Percentiles rank a stretch among this genome's conserved stretches.
These are phyloP conservation scores for Drosophila imparisetae DNA, from an alignment of 2,888 invertebrate genomes.

Conservation along the genomic window DNA sequence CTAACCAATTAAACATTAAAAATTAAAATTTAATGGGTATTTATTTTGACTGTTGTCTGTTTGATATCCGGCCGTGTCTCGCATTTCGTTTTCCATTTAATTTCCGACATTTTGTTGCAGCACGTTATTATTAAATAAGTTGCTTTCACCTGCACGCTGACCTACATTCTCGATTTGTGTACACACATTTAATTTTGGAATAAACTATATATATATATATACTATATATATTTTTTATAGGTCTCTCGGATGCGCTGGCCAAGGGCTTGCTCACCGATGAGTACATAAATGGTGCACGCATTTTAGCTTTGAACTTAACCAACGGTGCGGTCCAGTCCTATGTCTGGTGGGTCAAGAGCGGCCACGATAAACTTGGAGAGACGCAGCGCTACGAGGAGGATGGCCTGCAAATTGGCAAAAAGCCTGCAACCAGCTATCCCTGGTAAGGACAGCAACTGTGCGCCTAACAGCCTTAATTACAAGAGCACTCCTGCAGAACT, in stretches of 20 bases:
- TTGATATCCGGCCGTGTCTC: neutral
- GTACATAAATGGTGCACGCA: slow-evolving; percentile 87
- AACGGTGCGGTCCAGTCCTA: slow-evolving; percentile 87
- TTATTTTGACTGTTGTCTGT: neutral
- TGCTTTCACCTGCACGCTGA: slow-evolving; percentile 24
- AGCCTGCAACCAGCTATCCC: slow-evolving; percentile 89
- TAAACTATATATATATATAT: slow-evolving; percentile 4
- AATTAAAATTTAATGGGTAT: slow-evolving; percentile 33
- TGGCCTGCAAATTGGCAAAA: slow-evolving; percentile 87
- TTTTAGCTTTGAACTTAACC: slow-evolving; percentile 87
- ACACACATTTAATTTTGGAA: slow-evolving; percentile 9
- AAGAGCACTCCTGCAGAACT: neutral
- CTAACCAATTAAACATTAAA: slow-evolving; percentile 29
- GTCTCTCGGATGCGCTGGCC: slow-evolving; percentile 90
- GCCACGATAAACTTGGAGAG: slow-evolving; percentile 82
- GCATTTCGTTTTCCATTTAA: slow-evolving; percentile 34
- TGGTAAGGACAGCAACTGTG: slow-evolving; percentile 86
- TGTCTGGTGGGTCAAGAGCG: slow-evolving; percentile 87
- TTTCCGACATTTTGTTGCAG: slow-evolving; percentile 43
- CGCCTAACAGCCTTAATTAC: neutral
- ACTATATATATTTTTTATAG: slow-evolving; percentile 82
- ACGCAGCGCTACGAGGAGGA: slow-evolving; percentile 86
- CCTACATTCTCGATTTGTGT: slow-evolving; percentile 34
- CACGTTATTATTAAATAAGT: slow-evolving; percentile 34
- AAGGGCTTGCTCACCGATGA: slow-evolving; percentile 89